phyloP scores from a whole-genome alignment of 2,113 vertebrate genomes.

The Carollia perspicillata region DNA sequence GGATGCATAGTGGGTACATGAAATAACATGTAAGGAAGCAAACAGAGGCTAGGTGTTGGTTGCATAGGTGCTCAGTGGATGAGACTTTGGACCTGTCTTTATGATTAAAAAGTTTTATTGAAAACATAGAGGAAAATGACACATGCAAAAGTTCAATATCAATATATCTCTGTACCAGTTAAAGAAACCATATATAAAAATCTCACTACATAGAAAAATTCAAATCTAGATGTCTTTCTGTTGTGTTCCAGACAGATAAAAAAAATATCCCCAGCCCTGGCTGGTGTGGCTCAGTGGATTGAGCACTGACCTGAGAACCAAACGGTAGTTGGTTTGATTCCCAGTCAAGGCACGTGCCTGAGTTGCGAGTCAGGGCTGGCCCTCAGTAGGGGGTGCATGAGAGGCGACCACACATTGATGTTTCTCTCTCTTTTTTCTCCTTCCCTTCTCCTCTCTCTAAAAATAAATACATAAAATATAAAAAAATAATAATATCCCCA shows the following conservation, averaged over 20 bases:
- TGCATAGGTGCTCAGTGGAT: background rate
- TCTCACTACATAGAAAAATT: background rate
- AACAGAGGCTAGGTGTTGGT: background rate
- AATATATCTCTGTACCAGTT: background rate
- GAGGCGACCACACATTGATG: no score
- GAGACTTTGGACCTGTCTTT: background rate
- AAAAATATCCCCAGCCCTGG: background rate
- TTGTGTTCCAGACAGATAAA: background rate
- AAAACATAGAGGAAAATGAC: background rate
- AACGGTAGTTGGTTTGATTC: no score
- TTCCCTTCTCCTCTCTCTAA: no score
- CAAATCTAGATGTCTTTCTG: background rate
- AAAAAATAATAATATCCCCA: background rate
- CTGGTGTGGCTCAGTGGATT: no score
- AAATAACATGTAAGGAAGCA: background rate
- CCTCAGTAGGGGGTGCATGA: no score
- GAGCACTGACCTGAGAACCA: no score
- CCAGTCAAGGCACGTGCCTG: no score
- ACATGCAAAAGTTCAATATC: background rate
- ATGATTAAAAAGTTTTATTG: background rate
- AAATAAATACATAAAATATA: no score
- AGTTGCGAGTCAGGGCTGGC: no score
- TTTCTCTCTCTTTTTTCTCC: no score
- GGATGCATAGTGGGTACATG: background rate
- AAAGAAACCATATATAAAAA: background rate